Evolutionary conservation across 2,797 vertebrate species (phyloP), one percentile per base, ranked within the genome.

Genomic region (Pempheris klunzingeri): DNA sequence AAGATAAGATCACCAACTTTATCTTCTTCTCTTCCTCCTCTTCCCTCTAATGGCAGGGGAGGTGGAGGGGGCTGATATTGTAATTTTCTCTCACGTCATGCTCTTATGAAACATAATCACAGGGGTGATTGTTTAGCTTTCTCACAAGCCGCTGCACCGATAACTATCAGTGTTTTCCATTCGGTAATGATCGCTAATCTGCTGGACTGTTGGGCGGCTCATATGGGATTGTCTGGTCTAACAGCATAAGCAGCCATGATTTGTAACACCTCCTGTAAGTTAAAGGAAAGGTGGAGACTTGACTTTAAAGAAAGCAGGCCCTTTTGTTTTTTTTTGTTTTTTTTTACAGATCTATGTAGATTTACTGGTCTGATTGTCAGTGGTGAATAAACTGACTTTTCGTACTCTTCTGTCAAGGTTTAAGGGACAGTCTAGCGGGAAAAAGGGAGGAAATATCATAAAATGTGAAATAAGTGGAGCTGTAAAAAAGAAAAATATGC

Each of bases 141-240:
- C 65, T 55, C 61, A 49, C 59, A 66, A 80, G 71, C 49, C 68
- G 36, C n/a, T 24, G 49, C 55, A 20, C 76, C 67, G 77, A 80
- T 74, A 77, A 60, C 78, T 64, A 68, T 80, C 75, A 80, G 74
- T 77, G 77, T 84, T 78, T 81, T 80, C 76, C 64, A 80, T 78
- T 82, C 74, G 47, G 52, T 59, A 79, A 47, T 59, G 63, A 82
- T 81, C 75, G 39, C 53, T 74, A 54, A 62, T 87, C 53, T 30
- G 70, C 61, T 34, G 68, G 47, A 72, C 78, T 81, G 78, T 50
- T 58, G 79, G 64, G 71, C 49, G 28, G 67, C 77, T 87, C 73
- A 69, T 69, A 36, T 75, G 54, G 43, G 67, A 77, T 71, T 15
- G 68, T 43, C 53, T 55, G 70, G 18, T 71, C 58, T 53, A n/a